These are phyloP conservation scores for Sebastes minor DNA, from an alignment of 2,797 vertebrate species.

Conservation along the genomic window DNA sequence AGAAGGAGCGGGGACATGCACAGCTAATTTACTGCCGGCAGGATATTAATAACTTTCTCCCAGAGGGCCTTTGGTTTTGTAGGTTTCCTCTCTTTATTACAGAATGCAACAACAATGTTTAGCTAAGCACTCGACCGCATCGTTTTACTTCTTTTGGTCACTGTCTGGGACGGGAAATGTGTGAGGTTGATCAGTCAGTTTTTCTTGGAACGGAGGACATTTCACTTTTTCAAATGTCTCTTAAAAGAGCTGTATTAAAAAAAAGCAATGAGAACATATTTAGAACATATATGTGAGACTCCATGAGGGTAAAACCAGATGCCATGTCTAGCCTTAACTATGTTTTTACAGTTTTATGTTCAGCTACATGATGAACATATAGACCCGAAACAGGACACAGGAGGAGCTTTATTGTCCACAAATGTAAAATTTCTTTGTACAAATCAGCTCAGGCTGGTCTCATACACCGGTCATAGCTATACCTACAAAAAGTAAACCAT, in stretches of 20 bases:
- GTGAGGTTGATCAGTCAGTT: conserved; percentile 69
- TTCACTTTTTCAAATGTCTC: conserved; percentile 29
- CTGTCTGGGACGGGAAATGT: conserved; percentile 61
- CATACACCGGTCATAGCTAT: too few relatives aligned
- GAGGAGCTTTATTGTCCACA: background rate
- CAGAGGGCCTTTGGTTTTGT: conserved; percentile 61
- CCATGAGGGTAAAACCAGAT: conserved; percentile 59
- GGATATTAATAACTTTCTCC: conserved; percentile 76
- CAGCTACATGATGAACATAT: conserved; percentile 8
- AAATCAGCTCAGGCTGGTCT: background rate
- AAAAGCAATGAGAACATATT: conserved; percentile 24
- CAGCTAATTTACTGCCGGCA: conserved; percentile 73
- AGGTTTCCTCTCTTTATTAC: conserved; percentile 75
- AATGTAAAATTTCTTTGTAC: background rate
- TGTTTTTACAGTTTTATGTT: conserved; percentile 47
- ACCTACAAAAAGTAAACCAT: too few relatives aligned
- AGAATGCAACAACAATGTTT: conserved; percentile 74
- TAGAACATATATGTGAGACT: conserved; percentile 18
- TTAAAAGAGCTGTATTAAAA: conserved; percentile 15
- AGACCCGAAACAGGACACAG: background rate
- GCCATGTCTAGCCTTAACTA: conserved; percentile 20
- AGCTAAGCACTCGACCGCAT: conserved; percentile 68
- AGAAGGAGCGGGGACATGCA: conserved; percentile 48
- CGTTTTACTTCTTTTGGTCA: conserved; percentile 61
- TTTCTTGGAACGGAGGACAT: conserved; percentile 56